Conservation (phyloP, 2,888 invertebrate species). For the Zelleria hepariella region DNA sequence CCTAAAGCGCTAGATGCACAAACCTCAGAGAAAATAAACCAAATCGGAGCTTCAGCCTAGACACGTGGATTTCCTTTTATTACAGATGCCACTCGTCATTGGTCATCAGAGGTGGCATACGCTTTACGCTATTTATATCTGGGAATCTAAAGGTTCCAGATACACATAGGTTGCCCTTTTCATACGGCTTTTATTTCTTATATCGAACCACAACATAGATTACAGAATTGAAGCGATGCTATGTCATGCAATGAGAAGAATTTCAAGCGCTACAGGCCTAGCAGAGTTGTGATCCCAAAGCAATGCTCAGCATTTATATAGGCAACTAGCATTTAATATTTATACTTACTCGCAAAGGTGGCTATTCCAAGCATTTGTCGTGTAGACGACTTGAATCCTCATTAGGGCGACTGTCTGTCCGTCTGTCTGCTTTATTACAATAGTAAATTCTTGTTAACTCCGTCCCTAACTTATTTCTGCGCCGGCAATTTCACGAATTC, state of each 20-base stretch:
- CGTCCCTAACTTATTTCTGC: constrained; percentile 15
- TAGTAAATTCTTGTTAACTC: constrained; percentile 40
- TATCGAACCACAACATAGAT: too few relatives aligned
- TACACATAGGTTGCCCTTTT: too few relatives aligned
- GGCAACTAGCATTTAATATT: constrained; percentile 11
- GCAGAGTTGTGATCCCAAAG: background rate
- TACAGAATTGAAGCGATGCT: too few relatives aligned
- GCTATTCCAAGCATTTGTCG: constrained; percentile 16
- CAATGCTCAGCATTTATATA: background rate
- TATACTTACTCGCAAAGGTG: constrained; percentile 9
- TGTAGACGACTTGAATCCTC: constrained; percentile 32
- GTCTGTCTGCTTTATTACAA: constrained; percentile 45
- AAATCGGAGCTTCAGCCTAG: too few relatives aligned
- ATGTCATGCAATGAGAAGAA: too few relatives aligned
- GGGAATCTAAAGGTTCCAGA: too few relatives aligned
- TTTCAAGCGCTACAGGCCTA: background rate
- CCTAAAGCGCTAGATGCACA: background rate
- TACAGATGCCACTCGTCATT: too few relatives aligned
- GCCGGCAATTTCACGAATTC: constrained; percentile 13
- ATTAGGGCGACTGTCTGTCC: constrained; percentile 28
- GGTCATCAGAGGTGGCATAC: too few relatives aligned
- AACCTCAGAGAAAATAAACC: too few relatives aligned
- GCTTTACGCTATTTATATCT: too few relatives aligned
- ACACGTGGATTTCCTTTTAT: too few relatives aligned
- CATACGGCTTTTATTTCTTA: too few relatives aligned